These are phyloP conservation scores for Phortica okadai DNA, from an alignment of 2,888 invertebrate genomes.

Conservation along the genomic window DNA sequence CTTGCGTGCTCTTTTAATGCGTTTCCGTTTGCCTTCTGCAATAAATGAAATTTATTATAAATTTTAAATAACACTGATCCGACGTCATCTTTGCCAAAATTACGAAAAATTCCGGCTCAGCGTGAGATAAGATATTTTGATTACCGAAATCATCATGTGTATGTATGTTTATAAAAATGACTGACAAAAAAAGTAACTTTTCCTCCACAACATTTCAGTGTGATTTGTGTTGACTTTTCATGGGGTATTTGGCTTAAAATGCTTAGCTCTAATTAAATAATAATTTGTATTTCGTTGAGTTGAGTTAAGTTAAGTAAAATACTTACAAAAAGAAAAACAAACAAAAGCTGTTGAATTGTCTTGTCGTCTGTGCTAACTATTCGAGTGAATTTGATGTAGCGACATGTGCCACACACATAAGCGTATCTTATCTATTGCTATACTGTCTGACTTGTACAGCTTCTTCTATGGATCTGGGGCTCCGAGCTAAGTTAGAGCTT, in stretches of 20 bases:
- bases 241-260: not conserved
- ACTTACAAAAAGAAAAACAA: not conserved
- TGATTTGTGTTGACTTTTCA: no score
- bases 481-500: not conserved
- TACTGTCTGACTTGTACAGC: not conserved
- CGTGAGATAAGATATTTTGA: not conserved
- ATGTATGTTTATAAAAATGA: not conserved
- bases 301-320: not conserved
- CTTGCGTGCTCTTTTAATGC: not conserved
- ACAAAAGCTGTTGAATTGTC: not conserved
- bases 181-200: not conserved
- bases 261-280: constrained; percentile 14
- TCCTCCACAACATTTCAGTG: no score
- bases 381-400: not conserved
- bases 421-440: constrained; percentile 19
- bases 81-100: constrained; percentile 9
- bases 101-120: not conserved
- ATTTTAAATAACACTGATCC: constrained; percentile 10
- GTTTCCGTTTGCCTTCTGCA: constrained; percentile 19
- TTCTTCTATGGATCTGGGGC: not conserved
- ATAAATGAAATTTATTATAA: constrained; percentile 14
- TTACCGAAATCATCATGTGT: not conserved
- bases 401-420: not conserved
- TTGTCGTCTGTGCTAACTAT: not conserved
- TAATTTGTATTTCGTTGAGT: constrained; percentile 7